phyloP scores from a whole-genome alignment of 2,797 vertebrate species.

The Phylloscopus collybita region DNA sequence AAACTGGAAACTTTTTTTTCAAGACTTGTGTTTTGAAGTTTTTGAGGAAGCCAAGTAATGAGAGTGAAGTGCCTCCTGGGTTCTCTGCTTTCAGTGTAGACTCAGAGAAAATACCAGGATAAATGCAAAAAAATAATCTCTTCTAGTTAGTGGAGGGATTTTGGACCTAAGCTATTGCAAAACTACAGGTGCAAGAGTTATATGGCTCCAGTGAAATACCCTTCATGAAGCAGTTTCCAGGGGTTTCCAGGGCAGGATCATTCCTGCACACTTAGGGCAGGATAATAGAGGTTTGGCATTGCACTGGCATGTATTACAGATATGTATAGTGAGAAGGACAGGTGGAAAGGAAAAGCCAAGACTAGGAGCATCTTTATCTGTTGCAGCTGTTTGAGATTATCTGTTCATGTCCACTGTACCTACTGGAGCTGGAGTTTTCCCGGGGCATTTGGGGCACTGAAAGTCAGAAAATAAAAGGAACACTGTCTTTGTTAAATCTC shows the following conservation, averaged over 20 bases:
- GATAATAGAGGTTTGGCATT: background rate
- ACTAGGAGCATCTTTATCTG: background rate
- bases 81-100: background rate
- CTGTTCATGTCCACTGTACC: background rate
- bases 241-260: background rate
- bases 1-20: background rate
- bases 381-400: background rate
- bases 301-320: background rate
- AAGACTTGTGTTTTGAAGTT: background rate
- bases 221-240: background rate
- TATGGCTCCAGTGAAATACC: background rate
- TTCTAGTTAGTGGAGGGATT: background rate
- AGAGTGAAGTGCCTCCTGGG: background rate
- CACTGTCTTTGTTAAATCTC: background rate
- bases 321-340: fast-evolving
- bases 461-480: background rate
- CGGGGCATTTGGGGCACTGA: background rate
- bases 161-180: background rate
- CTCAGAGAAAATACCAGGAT: background rate
- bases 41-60: background rate
- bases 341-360: background rate
- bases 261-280: background rate
- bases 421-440: background rate
- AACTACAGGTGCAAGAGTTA: background rate
- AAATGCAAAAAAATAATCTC: background rate